Conservation (phyloP, 2,797 vertebrate species). For the Arctocebus calabarensis region DNA sequence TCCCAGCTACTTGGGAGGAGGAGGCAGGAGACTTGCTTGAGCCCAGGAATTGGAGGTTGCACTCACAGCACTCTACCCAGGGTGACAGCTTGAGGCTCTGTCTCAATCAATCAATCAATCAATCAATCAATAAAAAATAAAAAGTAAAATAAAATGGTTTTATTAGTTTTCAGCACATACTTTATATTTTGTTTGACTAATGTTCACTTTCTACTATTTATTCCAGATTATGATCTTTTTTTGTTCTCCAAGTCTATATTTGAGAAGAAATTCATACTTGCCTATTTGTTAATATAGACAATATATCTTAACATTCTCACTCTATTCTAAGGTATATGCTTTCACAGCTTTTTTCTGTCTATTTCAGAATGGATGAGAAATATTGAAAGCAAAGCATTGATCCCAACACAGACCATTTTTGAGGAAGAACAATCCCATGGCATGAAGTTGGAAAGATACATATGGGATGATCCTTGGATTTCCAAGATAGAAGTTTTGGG, state of each 20-base stretch:
- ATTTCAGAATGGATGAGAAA: constrained; percentile 77
- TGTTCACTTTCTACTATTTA: background rate
- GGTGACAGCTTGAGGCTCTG: no score
- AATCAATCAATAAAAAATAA: no score
- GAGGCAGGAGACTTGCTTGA: no score
- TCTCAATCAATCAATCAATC: no score
- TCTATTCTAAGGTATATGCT: background rate
- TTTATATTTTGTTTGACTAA: background rate
- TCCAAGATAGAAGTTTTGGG: constrained; percentile 75
- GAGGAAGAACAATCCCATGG: constrained; percentile 58
- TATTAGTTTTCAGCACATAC: background rate
- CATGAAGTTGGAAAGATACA: constrained; percentile 73
- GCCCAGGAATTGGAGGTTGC: no score
- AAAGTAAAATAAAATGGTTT: no score
- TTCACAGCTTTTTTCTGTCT: constrained; percentile 46
- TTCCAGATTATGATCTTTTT: background rate
- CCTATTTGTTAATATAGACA: background rate
- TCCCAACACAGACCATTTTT: constrained; percentile 58
- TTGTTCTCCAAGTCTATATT: constrained; percentile 4
- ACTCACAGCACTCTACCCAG: no score
- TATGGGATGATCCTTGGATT: constrained; percentile 78
- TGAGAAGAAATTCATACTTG: constrained; percentile 17
- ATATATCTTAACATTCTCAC: background rate
- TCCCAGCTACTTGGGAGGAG: no score
- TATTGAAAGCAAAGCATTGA: constrained; percentile 67